Base-by-base conservation (phyloP, 1,140 invertebrate genomes). In the Drosophila persimilis region DNA sequence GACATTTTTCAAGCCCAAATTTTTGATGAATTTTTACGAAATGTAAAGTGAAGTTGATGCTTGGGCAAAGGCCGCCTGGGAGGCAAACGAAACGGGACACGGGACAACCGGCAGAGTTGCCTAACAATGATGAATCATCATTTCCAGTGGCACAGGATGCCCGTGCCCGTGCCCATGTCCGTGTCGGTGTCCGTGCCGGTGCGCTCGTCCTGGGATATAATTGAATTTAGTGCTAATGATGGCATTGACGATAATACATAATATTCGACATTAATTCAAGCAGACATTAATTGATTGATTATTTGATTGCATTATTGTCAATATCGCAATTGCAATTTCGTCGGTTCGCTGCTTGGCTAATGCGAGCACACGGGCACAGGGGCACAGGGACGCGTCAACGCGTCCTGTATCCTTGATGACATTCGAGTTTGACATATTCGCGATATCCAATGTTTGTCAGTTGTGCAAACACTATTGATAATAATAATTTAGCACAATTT, bases 221-320 rank as follows among this genome's bases (percentile, higher is more conserved):
- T 88, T 88, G 72, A 88, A 88, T 88, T 89, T 89, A 79, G 79
- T 83, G 79, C 84, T 89, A 88, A 89, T 88, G 83, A 88, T 88
- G 81, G 79, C 79, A 83, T 88, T 83, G 83, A 83, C 58, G 78
- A 78, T 78, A 78, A 77, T 71, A 79, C 74, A 83, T 79, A 76
- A 88, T 89, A 89, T 88, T 76, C 79, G 66, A 67, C 61, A 89
- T 89, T 88, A 88, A 88, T 84, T 89, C 64, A 83, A 66, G 78
- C 67, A 70, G 83, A 83, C 83, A 88, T 75, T 88, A 86, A 86
- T 86, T 86, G 83, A 86, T 86, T 86, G 83, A 88, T 88, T 88
- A 83, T 76, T 89, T 89, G 83, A 88, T 88, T 88, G 84, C 84
- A 88, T 88, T 88, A 88, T 88, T 89, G 84, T 88, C 79, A 88